Conservation (phyloP, 2,113 vertebrate genomes). For the Campylomormyrus numenius region DNA sequence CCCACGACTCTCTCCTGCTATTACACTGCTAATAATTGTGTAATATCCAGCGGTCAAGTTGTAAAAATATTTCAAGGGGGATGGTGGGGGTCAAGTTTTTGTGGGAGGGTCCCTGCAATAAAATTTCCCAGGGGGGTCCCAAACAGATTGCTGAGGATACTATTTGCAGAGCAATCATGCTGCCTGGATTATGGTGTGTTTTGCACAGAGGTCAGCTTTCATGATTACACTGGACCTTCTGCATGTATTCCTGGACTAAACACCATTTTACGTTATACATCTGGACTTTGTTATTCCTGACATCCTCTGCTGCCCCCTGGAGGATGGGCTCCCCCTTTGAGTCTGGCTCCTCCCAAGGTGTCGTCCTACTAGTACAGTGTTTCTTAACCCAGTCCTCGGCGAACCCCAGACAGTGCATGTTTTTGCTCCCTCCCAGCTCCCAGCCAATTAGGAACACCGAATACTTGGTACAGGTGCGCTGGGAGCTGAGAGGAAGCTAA, state of each 20-base stretch:
- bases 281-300: neutral
- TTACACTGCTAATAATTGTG: neutral
- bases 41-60: neutral
- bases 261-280: neutral
- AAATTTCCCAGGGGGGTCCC: neutral
- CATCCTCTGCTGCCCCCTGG: neutral
- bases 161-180: neutral
- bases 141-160: neutral
- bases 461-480: too few relatives aligned
- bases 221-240: neutral
- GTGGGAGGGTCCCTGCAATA: neutral
- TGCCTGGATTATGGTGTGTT: neutral
- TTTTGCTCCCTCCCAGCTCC: too few relatives aligned
- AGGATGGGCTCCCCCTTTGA: neutral
- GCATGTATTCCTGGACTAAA: neutral
- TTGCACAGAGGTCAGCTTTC: neutral
- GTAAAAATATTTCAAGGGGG: neutral
- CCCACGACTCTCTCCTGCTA: neutral
- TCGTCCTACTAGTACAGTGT: too few relatives aligned
- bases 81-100: neutral
- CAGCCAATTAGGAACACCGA: too few relatives aligned
- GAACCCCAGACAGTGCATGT: too few relatives aligned
- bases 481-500: too few relatives aligned
- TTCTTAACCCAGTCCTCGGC: too few relatives aligned
- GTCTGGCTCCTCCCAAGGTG: neutral